phyloP scores from a whole-genome alignment of 2,113 vertebrate species.

The Nothoprocta pentlandii region DNA sequence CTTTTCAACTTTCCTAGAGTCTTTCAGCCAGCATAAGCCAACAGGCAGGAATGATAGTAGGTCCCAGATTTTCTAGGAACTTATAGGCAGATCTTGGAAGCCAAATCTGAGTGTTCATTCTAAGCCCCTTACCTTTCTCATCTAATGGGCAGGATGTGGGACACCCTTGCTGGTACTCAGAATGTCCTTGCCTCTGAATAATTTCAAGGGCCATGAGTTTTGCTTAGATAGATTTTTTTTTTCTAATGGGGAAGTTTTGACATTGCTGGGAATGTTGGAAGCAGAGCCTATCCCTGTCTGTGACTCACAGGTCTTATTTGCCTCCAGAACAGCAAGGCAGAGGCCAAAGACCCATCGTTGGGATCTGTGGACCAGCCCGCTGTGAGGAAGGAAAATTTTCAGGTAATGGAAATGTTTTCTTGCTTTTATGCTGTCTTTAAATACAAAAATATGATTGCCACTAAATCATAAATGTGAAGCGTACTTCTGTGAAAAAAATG shows the following conservation, averaged over 20 bases:
- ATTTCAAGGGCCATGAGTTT: accelerated
- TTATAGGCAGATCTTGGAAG: not conserved
- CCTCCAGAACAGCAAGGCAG: slow-evolving; percentile 79
- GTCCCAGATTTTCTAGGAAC: not conserved
- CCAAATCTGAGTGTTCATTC: not conserved
- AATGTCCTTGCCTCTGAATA: not conserved
- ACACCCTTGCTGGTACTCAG: not conserved
- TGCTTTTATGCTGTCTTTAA: not conserved
- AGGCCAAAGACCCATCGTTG: slow-evolving; percentile 79
- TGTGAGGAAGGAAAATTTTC: slow-evolving; percentile 77
- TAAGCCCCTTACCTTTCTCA: not conserved
- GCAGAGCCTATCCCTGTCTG: slow-evolving; percentile 64
- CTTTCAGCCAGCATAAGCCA: not conserved
- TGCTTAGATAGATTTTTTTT: not conserved
- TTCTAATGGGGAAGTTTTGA: slow-evolving; percentile 8
- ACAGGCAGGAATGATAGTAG: not conserved
- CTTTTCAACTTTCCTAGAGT: not conserved
- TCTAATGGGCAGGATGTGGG: not conserved
- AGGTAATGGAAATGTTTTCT: slow-evolving; percentile 65
- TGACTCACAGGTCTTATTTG: slow-evolving; percentile 78
- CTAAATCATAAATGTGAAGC: not conserved
- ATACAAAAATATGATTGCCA: not conserved
- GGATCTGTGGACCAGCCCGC: slow-evolving; percentile 78
- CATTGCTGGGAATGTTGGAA: slow-evolving; percentile 36
- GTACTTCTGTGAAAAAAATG: not conserved